Base-by-base conservation (phyloP, 2,113 vertebrate genomes). In the Vicugna pacos region DNA sequence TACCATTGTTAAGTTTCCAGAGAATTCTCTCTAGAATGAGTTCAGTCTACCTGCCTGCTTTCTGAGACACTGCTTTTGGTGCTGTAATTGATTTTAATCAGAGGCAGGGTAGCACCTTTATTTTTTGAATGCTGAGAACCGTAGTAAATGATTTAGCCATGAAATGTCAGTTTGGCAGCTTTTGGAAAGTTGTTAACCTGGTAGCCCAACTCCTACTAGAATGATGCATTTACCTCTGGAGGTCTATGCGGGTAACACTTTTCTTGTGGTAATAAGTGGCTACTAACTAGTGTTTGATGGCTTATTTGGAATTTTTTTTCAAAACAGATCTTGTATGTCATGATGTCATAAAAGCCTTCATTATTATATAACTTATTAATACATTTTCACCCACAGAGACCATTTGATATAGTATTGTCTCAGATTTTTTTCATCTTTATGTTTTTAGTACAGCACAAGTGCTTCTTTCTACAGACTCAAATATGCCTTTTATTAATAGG, bases 401-500 rank as follows among this genome's bases (percentile, higher is more conserved):
- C 9, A 46, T 48, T 24, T n/a, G 32, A 52, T 62, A 35, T 35
- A 54, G 64, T 94, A 79, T 60, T 48, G 22, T 90, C n/a, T 96
- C 16, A 81, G 8, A 82, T 26, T 81, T 97, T 88, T 88, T 67
- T 20, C 56, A 46, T 81, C n/a, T 86, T 52, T 79, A 3, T 64
- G 4, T 69, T 30, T 82, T 84, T 75, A 67, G 28, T 77, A 22
- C 10, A 77, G 16, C 13, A 56, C 10, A 64, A 86, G 24, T 6
- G 3, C 2, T 86, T 52, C 22, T 79, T 69, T 89, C 16, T 96
- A 16, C 6, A 77, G 87, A 58, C 54, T 75, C 52, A 30, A 42
- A 28, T 93, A 72, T 42, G 13, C 22, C 50, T 97, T 96, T 89
- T 87, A 54, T 82, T 95, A 90, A 80, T 86, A 83, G 56, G 14